Conservation (phyloP, 37 sponge, comb jelly and placozoan species). For the Haliclona indistincta region DNA sequence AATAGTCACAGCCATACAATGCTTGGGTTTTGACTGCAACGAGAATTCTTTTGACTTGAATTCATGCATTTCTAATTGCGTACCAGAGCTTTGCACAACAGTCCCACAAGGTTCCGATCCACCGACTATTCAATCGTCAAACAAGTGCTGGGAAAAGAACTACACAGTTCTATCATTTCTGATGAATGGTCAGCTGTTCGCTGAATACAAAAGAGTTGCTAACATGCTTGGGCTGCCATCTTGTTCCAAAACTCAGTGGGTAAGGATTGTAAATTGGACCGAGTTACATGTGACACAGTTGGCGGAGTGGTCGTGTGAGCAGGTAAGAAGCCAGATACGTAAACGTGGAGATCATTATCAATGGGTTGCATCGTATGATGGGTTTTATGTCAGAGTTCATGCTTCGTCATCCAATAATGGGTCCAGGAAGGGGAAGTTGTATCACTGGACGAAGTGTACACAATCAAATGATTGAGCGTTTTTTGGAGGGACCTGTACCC, state of each 20-base stretch:
- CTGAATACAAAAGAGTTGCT: neutral
- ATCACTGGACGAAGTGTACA: no score
- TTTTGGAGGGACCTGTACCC: no score
- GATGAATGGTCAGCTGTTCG: constrained; percentile 9
- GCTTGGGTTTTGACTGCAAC: neutral
- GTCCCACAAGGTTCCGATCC: constrained; percentile 2
- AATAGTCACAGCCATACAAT: neutral
- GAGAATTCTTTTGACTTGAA: neutral
- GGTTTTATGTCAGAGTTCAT: no score
- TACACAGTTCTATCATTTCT: constrained; percentile 19
- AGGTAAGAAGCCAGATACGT: constrained; percentile 5
- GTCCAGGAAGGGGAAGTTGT: no score
- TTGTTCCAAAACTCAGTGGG: neutral
- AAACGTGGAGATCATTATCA: constrained; percentile 4
- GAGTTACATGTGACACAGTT: neutral
- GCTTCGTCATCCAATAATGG: no score
- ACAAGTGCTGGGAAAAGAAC: constrained; percentile 17
- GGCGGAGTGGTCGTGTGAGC: neutral
- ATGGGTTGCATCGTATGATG: constrained; percentile 4
- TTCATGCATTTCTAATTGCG: neutral
- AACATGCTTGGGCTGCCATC: neutral
- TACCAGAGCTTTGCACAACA: neutral
- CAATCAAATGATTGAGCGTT: no score
- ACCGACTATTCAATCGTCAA: neutral
- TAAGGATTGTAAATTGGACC: neutral